Base-by-base conservation (phyloP, 23 tunicate species). In the Diplosoma virens region DNA sequence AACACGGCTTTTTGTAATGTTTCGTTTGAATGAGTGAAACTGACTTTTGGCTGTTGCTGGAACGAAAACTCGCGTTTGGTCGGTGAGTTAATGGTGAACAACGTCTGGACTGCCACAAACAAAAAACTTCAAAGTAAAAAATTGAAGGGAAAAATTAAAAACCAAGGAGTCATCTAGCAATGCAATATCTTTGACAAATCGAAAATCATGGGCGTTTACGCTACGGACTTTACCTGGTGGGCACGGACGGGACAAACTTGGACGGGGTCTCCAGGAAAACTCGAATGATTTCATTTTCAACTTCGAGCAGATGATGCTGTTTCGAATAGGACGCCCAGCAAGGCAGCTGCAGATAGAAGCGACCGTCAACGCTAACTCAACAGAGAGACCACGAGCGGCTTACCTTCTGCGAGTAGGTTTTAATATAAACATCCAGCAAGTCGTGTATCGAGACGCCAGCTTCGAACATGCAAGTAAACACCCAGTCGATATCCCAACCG, bases 401-500 rank as follows among this genome's bases (percentile, higher is more conserved):
- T 14, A 81, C 98, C 82, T 86, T 93, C 30, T 82, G 79, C 3
- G 79, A 33, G 69, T 86, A 86, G 18, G 90, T 31, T 16, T 82
- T 65, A 1, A 26, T 30, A 34, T 93, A 93, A 18, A 79, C 47
- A 30, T 86, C 87, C 34, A 93, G 56, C 22, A 93, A 30, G 2
- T 86, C 64, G 20, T 25, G 25, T 2, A 86, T 54, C 2, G 82
- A 37, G 33, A 81, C 83, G 0, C 84, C 89, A 47, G 81, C 73
- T 1, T 87, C 89, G 27, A 86, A 52, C 33, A 93, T n/a, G 3
- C 76, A 37, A 0, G 64, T 37, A 58, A 79, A 80, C 1, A 76
- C 82, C 95, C 95, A 94, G 41, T 52, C 58, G 14, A 85, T 22
- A 5, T 79, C 73, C 99, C 99, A 94, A 33, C 37, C 66, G 30